Conservation (phyloP, 2,113 vertebrate genomes). For the Sceloporus tristichus region DNA sequence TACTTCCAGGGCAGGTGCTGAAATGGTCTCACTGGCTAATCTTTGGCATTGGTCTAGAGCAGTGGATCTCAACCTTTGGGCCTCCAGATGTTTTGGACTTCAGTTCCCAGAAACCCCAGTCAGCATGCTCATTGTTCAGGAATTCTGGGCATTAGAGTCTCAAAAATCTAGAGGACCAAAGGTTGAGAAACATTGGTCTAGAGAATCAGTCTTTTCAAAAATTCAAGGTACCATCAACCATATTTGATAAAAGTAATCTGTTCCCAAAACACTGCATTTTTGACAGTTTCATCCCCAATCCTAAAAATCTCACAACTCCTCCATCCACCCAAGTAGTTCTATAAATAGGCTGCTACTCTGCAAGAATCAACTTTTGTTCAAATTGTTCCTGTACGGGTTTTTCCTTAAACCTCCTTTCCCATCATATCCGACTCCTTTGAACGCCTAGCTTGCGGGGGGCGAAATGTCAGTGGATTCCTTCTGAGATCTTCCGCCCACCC, state of each 20-base stretch:
- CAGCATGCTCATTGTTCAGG: no score
- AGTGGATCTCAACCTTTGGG: no score
- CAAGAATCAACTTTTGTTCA: neutral
- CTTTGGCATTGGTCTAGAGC: neutral
- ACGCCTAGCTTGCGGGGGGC: neutral
- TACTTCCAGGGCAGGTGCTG: neutral
- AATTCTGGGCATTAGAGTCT: no score
- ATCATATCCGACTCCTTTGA: neutral
- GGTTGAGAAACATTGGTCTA: no score
- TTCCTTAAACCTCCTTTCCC: neutral
- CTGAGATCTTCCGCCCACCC: neutral
- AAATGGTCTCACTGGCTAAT: neutral
- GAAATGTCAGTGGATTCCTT: conserved; percentile 5
- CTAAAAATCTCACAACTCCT: neutral
- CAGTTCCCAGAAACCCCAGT: no score
- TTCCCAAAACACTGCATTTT: neutral
- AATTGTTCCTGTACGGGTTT: neutral
- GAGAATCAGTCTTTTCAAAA: neutral
- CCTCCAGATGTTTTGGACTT: no score
- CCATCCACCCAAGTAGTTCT: neutral
- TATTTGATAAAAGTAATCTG: neutral
- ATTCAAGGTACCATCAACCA: no score
- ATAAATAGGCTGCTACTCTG: conserved; percentile 22
- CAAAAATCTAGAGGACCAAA: no score
- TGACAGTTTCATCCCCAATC: neutral